These are phyloP conservation scores for Cantharis rufa DNA, from an alignment of 2,888 invertebrate genomes.

Conservation along the genomic window DNA sequence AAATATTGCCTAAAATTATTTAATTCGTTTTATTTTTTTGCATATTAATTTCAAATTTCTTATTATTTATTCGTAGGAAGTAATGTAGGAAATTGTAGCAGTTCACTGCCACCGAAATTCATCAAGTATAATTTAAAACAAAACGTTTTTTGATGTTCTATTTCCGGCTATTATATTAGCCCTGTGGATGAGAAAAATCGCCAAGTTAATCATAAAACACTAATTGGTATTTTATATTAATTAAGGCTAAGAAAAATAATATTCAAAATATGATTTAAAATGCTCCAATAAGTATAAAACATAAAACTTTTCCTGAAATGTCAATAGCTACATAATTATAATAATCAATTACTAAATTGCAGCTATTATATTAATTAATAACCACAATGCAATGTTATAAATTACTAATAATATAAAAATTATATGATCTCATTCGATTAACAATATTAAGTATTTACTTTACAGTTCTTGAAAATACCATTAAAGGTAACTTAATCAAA, in stretches of 20 bases:
- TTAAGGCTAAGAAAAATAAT: not conserved
- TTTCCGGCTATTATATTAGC: constrained; percentile 8
- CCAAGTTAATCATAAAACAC: constrained; percentile 2
- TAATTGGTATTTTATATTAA: not conserved
- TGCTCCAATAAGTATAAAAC: too few species aligned
- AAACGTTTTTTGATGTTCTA: constrained; percentile 7
- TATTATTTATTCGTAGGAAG: not conserved
- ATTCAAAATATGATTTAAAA: not conserved
- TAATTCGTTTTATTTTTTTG: not conserved
- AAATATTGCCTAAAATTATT: not conserved
- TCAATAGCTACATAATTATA: too few species aligned
- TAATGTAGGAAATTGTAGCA: not conserved
- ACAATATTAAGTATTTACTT: not conserved
- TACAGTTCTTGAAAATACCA: not conserved
- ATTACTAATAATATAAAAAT: not conserved
- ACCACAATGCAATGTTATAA: not conserved
- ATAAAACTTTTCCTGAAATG: too few species aligned
- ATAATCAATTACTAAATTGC: not conserved
- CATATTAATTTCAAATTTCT: not conserved
- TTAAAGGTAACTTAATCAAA: not conserved
- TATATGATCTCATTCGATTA: not conserved
- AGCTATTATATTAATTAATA: not conserved
- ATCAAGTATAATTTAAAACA: constrained; percentile 11
- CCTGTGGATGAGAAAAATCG: constrained; percentile 3
- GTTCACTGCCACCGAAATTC: not conserved